phyloP scores from a whole-genome alignment of 2,888 invertebrate species.

The Andrena hattorfiana region DNA sequence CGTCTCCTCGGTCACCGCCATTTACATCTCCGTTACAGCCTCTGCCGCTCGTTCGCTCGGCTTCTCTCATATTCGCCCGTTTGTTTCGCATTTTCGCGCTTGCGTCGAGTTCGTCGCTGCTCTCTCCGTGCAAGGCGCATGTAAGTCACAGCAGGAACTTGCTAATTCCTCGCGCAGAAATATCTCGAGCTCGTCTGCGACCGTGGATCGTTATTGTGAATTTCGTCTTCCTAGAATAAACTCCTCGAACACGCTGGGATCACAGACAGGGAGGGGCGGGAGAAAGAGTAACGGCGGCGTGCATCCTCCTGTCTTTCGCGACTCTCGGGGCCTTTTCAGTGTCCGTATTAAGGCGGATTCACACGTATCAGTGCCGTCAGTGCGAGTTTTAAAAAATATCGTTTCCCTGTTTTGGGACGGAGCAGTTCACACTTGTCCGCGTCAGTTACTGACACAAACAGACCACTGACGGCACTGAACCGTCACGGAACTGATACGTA shows the following conservation, averaged over 20 bases:
- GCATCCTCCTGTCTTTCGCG: constrained; percentile 7
- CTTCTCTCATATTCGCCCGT: constrained; percentile 4
- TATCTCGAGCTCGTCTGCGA: constrained; percentile 63
- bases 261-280: constrained; percentile 1
- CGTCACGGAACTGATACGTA: no score
- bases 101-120: constrained; percentile 17
- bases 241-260: constrained; percentile 36
- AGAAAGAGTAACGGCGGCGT: constrained; percentile 25
- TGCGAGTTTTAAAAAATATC: no score
- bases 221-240: constrained; percentile 68
- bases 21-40: not conserved
- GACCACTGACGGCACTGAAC: no score
- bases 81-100: constrained; percentile 50
- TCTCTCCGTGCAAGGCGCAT: constrained; percentile 13
- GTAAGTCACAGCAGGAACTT: constrained; percentile 57
- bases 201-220: constrained; percentile 63
- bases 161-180: constrained; percentile 72
- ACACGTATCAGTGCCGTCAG: no score
- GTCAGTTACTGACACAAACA: no score
- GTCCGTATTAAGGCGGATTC: constrained; percentile 33
- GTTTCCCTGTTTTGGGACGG: no score
- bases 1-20: not conserved
- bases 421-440: no score
- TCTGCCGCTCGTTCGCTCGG: not conserved
- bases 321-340: constrained; percentile 30